Percentiles rank a stretch among this genome's conserved stretches.
These are phyloP conservation scores for Phyllotreta striolata DNA, from an alignment of 2,888 invertebrate genomes.

Conservation along the genomic window DNA sequence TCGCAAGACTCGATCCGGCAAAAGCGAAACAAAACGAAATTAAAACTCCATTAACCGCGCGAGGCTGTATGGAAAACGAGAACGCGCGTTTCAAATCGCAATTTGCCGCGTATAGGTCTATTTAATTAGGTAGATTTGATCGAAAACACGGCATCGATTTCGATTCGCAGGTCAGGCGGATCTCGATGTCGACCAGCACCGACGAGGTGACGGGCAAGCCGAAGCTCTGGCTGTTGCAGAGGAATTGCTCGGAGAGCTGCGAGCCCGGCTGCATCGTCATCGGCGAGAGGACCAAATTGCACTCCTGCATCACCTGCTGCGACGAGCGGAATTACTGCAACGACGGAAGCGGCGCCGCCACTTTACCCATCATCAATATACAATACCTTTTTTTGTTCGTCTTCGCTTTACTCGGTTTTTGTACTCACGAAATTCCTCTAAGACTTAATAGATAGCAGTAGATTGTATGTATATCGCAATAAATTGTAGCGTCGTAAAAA, in stretches of 20 bases:
- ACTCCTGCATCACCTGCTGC: conserved; percentile 88
- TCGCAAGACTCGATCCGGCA: no score
- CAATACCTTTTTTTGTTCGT: no score
- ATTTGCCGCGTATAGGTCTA: no score
- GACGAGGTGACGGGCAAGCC: conserved; percentile 80
- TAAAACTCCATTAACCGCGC: no score
- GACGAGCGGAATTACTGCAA: conserved; percentile 81
- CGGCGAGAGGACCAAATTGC: conserved; percentile 86
- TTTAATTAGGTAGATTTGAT: no score
- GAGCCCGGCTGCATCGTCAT: conserved; percentile 90
- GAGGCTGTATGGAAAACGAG: no score
- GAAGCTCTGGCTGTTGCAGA: conserved; percentile 83
- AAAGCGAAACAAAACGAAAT: no score
- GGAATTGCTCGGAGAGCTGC: conserved; percentile 84
- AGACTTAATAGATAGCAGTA: no score
- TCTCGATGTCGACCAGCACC: conserved; percentile 83
- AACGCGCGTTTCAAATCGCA: no score
- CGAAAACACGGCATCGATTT: background rate
- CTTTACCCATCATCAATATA: background rate
- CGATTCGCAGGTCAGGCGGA: conserved; percentile 75
- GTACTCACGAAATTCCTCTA: background rate
- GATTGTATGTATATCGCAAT: no score
- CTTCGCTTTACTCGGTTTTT: background rate
- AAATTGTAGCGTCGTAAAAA: no score
- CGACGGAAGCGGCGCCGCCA: conserved; percentile 67